A percentile compares a stretch with the other conserved stretches of the same genome.
Conservation (phyloP, 1,140 invertebrate species). For the Aphaenogaster rudis region DNA sequence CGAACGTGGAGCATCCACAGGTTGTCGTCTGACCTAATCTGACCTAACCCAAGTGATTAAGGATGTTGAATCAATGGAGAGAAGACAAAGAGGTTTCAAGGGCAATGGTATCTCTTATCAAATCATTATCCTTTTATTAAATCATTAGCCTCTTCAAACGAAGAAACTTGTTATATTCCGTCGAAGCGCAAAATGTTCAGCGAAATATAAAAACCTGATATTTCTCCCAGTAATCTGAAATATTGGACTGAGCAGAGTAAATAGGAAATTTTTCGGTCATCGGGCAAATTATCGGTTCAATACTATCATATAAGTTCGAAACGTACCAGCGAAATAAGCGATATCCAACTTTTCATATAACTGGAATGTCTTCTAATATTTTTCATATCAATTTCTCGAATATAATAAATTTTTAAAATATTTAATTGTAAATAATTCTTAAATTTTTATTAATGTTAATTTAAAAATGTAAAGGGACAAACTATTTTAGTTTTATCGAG, state of each 20-base stretch:
- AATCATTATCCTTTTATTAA: constrained; percentile 33
- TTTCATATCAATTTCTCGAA: neutral
- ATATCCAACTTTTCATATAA: neutral
- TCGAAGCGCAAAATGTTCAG: neutral
- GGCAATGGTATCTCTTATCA: constrained; percentile 7
- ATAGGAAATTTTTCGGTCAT: constrained; percentile 32
- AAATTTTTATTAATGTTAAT: neutral
- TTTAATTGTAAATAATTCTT: neutral
- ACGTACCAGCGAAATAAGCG: neutral
- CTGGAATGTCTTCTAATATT: neutral
- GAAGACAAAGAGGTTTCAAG: neutral
- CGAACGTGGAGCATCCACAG: constrained; percentile 64
- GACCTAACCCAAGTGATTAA: constrained; percentile 63
- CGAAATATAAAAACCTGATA: neutral
- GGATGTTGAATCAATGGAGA: constrained; percentile 43
- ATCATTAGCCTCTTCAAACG: neutral
- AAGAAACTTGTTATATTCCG: neutral
- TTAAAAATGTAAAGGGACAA: neutral
- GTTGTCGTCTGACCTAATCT: constrained; percentile 64
- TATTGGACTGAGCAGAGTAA: constrained; percentile 30
- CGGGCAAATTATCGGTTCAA: neutral
- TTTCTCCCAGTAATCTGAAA: constrained; percentile 18
- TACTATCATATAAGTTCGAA: neutral
- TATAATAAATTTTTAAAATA: neutral
- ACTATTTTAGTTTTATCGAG: neutral